Conservation (phyloP, 37 sponge, comb jelly and placozoan genomes). For the Petrosia ficiformis region DNA sequence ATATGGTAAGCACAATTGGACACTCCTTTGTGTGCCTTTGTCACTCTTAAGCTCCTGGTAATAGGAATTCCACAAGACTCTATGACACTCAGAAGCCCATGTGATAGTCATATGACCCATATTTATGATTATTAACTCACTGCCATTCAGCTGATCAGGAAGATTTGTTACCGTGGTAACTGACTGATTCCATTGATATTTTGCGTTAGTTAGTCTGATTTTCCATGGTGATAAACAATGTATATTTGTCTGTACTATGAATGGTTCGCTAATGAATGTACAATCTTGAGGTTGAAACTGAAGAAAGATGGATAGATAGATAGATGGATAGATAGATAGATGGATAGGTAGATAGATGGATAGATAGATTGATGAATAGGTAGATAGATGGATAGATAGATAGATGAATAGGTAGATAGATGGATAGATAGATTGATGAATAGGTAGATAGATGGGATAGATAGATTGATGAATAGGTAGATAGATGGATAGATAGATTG, state of each 20-base stretch:
- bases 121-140: constrained; percentile 7
- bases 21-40: no score
- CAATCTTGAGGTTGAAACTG: not conserved
- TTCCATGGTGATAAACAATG: constrained; percentile 48
- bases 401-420: not conserved
- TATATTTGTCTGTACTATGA: constrained; percentile 36
- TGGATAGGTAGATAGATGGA: not conserved
- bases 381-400: not conserved
- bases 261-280: constrained; percentile 30
- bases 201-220: constrained; percentile 18
- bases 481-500: not conserved
- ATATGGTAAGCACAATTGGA: no score
- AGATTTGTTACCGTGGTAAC: not conserved
- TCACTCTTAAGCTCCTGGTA: no score
- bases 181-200: constrained; percentile 1
- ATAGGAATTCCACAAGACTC: no score
- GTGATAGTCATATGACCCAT: no score
- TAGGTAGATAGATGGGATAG: no score
- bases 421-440: not conserved
- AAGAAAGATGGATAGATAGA: not conserved
- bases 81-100: no score
- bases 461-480: not conserved
- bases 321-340: not conserved
- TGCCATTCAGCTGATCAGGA: not conserved
- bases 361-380: no score